Conservation (phyloP, 2,888 invertebrate genomes). For the Zhuqinia jingwanae region DNA sequence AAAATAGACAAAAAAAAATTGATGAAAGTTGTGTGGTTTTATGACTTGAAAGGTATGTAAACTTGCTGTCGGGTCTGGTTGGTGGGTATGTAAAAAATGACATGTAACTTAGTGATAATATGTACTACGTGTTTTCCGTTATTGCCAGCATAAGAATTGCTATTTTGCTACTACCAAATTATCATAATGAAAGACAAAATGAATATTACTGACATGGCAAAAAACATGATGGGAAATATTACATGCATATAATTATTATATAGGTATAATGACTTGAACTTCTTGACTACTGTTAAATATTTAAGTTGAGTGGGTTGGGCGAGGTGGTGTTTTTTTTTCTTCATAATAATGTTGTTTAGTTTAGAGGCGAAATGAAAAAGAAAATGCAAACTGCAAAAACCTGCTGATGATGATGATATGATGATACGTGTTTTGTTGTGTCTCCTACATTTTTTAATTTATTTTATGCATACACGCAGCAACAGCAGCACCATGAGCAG, state of each 20-base stretch:
- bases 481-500: background rate
- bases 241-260: too few species aligned
- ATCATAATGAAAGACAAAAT: too few species aligned
- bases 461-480: too few species aligned
- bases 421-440: constrained; percentile 11
- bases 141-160: background rate
- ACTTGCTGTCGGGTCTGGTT: background rate
- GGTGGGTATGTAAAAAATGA: background rate
- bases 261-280: background rate
- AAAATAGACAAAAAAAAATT: background rate
- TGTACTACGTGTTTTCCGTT: background rate
- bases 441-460: constrained; percentile 31
- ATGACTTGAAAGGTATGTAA: background rate
- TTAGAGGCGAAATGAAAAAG: constrained; percentile 17
- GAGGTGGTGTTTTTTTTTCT: background rate
- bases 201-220: too few species aligned
- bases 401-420: constrained; percentile 26
- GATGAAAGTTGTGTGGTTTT: background rate
- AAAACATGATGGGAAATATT: too few species aligned
- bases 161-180: too few species aligned
- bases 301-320: constrained; percentile 34
- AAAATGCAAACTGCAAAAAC: constrained; percentile 48
- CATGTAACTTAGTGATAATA: background rate
- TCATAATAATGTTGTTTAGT: constrained; percentile 19
- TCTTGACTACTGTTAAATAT: constrained; percentile 19